A percentile compares a stretch with the other conserved stretches of the same genome.
Conservation (phyloP, 2,113 vertebrate genomes). For the Lamprologus lemairii region DNA sequence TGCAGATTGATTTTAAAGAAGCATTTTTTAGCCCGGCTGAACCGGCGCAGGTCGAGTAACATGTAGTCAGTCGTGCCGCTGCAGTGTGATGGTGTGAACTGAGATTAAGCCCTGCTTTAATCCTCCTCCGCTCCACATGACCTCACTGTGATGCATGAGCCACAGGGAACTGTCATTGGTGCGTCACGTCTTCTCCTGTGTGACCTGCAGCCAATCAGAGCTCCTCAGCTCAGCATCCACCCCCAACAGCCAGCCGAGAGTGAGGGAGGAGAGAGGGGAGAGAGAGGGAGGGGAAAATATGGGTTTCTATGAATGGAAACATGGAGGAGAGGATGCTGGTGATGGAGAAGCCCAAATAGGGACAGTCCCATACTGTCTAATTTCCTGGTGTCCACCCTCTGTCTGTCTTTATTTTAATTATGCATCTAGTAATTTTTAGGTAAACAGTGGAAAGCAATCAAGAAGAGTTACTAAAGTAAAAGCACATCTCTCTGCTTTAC, state of each 20-base stretch:
- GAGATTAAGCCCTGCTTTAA: slow-evolving; percentile 56
- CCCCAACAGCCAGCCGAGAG: slow-evolving; percentile 18
- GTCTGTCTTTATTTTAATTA: not conserved
- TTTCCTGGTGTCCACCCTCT: not conserved
- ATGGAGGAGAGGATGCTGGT: slow-evolving; percentile 10
- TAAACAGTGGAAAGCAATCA: not conserved
- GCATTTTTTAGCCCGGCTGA: not conserved
- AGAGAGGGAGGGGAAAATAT: not conserved
- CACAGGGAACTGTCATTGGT: slow-evolving; percentile 46
- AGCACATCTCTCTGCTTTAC: not conserved
- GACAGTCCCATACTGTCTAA: not conserved
- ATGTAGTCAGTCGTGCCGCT: not conserved
- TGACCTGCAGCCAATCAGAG: slow-evolving; percentile 60
- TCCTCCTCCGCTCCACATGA: slow-evolving; percentile 61
- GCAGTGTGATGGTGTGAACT: slow-evolving; percentile 26
- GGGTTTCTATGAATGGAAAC: slow-evolving; percentile 53
- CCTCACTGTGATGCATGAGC: slow-evolving; percentile 54
- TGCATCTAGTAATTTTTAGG: not conserved
- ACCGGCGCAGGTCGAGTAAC: not conserved
- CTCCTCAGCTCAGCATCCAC: slow-evolving; percentile 31
- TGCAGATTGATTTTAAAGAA: not conserved
- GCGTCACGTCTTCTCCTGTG: slow-evolving; percentile 3
- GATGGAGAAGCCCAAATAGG: slow-evolving; percentile 2
- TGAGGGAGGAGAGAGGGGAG: not conserved
- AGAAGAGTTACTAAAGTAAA: not conserved